Evolutionary conservation across 1,140 invertebrate genomes (phyloP).

Genomic region (Pseudobourletiella spinata): DNA sequence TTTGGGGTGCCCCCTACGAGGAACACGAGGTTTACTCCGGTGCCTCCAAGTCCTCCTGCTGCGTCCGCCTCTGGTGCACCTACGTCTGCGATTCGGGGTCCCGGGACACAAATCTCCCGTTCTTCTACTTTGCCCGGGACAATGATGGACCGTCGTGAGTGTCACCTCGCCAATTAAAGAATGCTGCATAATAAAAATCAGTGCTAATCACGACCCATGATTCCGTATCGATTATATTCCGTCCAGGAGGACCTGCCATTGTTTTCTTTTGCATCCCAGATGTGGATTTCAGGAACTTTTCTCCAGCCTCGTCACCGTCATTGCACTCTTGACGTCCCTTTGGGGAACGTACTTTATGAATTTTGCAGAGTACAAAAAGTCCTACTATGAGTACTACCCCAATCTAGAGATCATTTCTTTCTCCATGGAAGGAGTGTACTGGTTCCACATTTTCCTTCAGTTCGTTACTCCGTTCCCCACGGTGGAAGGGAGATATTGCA

Average conservation of each 20-base stretch:
- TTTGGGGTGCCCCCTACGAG: neutral
- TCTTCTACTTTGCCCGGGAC: constrained; percentile 21
- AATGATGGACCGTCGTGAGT: neutral
- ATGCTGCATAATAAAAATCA: too few relatives aligned
- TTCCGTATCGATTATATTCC: neutral
- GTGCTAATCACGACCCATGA: neutral
- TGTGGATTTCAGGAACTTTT: neutral
- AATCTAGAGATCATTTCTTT: neutral
- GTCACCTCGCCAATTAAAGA: neutral
- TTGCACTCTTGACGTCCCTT: neutral
- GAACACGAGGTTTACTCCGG: neutral
- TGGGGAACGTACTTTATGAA: neutral
- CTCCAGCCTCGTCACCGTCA: neutral
- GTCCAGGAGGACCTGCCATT: neutral
- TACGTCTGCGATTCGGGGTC: neutral
- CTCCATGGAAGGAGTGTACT: neutral
- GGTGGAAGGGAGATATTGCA: neutral
- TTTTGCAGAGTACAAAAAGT: neutral
- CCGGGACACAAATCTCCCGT: constrained; percentile 9
- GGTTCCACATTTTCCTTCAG: neutral
- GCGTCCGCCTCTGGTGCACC: too few relatives aligned
- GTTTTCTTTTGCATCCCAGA: neutral
- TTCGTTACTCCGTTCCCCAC: constrained; percentile 3
- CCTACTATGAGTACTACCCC: neutral
- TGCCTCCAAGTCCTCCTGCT: too few relatives aligned